Evolutionary conservation across 2,797 vertebrate genomes (phyloP).

Genomic region (Sphaeramia orbicularis): DNA sequence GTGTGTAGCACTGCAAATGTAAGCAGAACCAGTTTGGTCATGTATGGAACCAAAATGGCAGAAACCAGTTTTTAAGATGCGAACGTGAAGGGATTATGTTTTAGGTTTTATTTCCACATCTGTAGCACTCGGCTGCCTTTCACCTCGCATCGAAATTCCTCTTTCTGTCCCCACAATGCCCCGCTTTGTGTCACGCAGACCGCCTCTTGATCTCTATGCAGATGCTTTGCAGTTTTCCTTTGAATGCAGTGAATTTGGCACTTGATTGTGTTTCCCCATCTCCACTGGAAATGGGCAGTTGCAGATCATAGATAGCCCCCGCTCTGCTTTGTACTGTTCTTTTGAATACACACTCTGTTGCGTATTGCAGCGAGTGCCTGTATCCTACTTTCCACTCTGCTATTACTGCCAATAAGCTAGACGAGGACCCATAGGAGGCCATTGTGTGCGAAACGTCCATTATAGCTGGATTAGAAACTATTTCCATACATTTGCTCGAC

Average conservation of each 20-base stretch:
- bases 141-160: conserved; percentile 24
- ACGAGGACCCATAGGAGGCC: conserved; percentile 56
- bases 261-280: conserved; percentile 51
- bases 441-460: conserved; percentile 61
- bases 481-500: conserved; percentile 69
- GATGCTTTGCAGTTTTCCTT: conserved; percentile 53
- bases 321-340: not conserved
- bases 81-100: conserved; percentile 17
- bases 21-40: conserved; percentile 4
- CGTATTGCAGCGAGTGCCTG: conserved; percentile 52
- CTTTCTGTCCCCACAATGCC: conserved; percentile 31
- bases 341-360: conserved; percentile 49
- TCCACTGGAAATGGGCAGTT: conserved; percentile 43
- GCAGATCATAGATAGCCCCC: conserved; percentile 60
- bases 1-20: conserved; percentile 9
- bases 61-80: not conserved
- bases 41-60: conserved; percentile 9
- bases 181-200: conserved; percentile 42
- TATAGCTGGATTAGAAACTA: conserved; percentile 63
- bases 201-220: conserved; percentile 39
- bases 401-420: conserved; percentile 60
- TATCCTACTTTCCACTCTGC: conserved; percentile 49
- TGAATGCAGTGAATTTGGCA: conserved; percentile 35
- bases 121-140: conserved; percentile 15
- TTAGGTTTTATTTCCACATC: conserved; percentile 14